These are phyloP conservation scores for Solenopsis fugax DNA, from an alignment of 1,140 invertebrate genomes.

Conservation along the genomic window DNA sequence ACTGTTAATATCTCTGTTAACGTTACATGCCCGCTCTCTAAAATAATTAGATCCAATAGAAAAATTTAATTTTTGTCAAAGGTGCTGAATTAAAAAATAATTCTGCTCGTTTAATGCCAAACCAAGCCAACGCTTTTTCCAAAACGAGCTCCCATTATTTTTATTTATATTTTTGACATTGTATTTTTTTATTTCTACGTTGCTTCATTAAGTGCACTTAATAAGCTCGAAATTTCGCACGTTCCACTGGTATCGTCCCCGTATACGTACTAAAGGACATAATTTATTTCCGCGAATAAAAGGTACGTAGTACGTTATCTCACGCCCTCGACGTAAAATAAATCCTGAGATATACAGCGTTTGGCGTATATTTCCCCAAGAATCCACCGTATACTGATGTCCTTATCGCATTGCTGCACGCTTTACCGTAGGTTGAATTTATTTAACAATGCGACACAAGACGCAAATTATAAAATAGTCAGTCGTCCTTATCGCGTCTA, in stretches of 20 bases:
- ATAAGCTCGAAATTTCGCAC: conserved; percentile 29
- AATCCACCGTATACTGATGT: conserved; percentile 53
- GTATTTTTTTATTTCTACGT: not conserved
- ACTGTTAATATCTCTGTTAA: not conserved
- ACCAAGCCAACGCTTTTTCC: not conserved
- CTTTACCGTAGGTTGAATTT: conserved; percentile 39
- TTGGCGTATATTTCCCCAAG: conserved; percentile 58
- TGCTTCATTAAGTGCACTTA: conserved; percentile 23
- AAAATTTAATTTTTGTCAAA: conserved; percentile 20
- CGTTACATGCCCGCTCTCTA: not conserved
- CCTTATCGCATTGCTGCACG: conserved; percentile 50
- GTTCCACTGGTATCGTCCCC: not conserved
- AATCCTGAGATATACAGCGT: conserved; percentile 50
- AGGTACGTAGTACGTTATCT: conserved; percentile 41
- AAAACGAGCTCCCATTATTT: not conserved
- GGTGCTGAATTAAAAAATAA: not conserved
- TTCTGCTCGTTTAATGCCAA: not conserved
- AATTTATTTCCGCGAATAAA: conserved; percentile 59
- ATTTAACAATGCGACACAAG: conserved; percentile 49
- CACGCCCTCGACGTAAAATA: conserved; percentile 59
- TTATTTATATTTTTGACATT: not conserved
- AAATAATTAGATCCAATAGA: not conserved
- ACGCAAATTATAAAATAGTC: conserved; percentile 51
- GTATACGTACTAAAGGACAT: not conserved
- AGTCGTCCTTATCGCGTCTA: conserved; percentile 31